Evolutionary conservation across 2,797 vertebrate genomes (phyloP).

Genomic region (Steatocranus sp.): DNA sequence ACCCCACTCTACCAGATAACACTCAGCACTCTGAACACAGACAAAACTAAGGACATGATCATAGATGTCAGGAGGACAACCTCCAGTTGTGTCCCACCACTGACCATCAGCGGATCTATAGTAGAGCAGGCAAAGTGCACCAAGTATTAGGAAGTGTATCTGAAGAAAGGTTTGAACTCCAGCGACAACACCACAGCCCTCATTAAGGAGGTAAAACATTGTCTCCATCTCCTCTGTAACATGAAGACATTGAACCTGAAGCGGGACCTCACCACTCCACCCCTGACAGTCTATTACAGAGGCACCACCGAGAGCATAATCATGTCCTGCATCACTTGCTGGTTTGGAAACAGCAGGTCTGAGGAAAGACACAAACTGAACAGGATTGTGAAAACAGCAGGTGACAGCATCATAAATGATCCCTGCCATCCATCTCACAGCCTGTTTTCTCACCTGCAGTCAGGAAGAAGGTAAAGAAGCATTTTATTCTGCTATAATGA

Average conservation of each 20-base stretch:
- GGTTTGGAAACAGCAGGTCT: not conserved
- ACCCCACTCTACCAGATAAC: not conserved
- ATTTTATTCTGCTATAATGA: not conserved
- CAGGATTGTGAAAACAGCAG: not conserved
- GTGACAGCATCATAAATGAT: not conserved
- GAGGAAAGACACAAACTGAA: not conserved
- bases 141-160: not conserved
- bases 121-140: not conserved
- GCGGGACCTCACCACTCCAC: not conserved
- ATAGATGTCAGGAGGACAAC: not conserved
- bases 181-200: not conserved
- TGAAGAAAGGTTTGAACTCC: not conserved
- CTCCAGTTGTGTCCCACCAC: not conserved
- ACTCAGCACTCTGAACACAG: not conserved
- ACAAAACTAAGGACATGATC: not conserved
- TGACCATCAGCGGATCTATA: not conserved
- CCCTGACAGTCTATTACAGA: not conserved
- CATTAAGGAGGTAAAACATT: not conserved
- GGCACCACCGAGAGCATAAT: not conserved
- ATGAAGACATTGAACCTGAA: not conserved
- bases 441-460: not conserved
- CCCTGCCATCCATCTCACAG: not conserved
- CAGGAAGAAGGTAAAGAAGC: not conserved
- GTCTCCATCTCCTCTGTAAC: not conserved
- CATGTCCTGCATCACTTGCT: not conserved